Evolutionary conservation across 2,888 invertebrate species (phyloP).

Genomic region (Corythucha ciliata): DNA sequence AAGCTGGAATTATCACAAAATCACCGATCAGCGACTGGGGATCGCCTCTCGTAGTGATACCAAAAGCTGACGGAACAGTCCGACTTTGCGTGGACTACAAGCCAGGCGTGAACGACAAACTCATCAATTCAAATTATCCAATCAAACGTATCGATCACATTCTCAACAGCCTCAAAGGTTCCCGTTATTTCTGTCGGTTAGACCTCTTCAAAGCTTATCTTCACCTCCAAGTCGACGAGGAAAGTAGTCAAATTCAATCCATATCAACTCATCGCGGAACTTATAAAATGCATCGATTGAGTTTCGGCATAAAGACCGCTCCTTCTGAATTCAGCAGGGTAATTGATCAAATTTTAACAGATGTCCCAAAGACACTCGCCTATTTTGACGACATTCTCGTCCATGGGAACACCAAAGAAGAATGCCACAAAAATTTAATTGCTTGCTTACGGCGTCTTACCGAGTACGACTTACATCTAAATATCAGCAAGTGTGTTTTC

Average conservation of each 20-base stretch:
- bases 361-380: slow-evolving; percentile 5
- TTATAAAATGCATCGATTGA: too few relatives aligned
- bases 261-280: slow-evolving; percentile 22
- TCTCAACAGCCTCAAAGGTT: too few relatives aligned
- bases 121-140: too few relatives aligned
- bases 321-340: slow-evolving; percentile 17
- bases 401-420: slow-evolving; percentile 27
- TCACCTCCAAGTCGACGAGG: slow-evolving; percentile 1
- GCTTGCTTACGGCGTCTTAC: slow-evolving; percentile 9
- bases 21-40: too few relatives aligned
- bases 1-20: too few relatives aligned
- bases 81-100: too few relatives aligned
- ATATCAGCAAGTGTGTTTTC: slow-evolving; percentile 25
- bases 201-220: slow-evolving; percentile 21
- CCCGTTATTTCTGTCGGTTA: too few relatives aligned
- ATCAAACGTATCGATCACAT: too few relatives aligned
- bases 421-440: slow-evolving; percentile 22
- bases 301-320: slow-evolving; percentile 5
- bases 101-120: too few relatives aligned
- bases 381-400: slow-evolving; percentile 33
- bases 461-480: slow-evolving; percentile 21
- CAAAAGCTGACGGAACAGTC: too few relatives aligned
- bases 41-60: too few relatives aligned
- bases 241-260: slow-evolving; percentile 13
- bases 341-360: slow-evolving; percentile 12